Evolutionary conservation across 2,797 vertebrate species (phyloP), one percentile per base, ranked within the genome.

Genomic region (Apogon talboti): DNA sequence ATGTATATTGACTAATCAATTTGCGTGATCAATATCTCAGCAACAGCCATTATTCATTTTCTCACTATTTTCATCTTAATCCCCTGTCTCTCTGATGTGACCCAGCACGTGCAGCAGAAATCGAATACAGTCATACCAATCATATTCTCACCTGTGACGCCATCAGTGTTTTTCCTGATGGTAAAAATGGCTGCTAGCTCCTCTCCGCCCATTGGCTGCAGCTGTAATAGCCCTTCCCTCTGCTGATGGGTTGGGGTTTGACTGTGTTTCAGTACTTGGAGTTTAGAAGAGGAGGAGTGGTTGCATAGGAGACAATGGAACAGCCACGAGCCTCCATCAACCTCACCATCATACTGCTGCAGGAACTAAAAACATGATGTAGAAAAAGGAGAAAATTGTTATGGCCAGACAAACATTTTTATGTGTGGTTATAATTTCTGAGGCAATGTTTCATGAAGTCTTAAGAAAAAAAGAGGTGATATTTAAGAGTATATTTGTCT

Each of bases 1-100:
- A 95, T 95, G 93, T 94, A 95, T 96, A 99, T 99, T 90, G 96
- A 96, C 96, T 96, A 95, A 96, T 96, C 96, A 96, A 97, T 98
- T 99, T 97, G 96, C 94, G 90, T 89, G 93, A 96, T 98, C 96
- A 97, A 98, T 98, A 96, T 88, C 92, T 90, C 92, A 94, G 92
- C 92, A 92, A 93, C 89, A 92, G 93, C 94, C 95, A 95, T 94
- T 93, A 93, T 86, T 95, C 74, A 86, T 85, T 84, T 87, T 91
- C 88, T 86, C 78, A 46, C 84, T 87, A 80, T 89, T 88, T 84
- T 89, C 74, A 90, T 90, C 87, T 90, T 57, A 89, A 87, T 89
- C 71, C 69, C 49, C 44, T n/a, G 61, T 37, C 64, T 78, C 73
- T 66, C 70, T 61, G 62, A 44, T 58, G 64, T 68, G 69, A 74